These are phyloP conservation scores for Lichenostomus cassidix DNA, from an alignment of 2,113 vertebrate genomes.

Conservation along the genomic window DNA sequence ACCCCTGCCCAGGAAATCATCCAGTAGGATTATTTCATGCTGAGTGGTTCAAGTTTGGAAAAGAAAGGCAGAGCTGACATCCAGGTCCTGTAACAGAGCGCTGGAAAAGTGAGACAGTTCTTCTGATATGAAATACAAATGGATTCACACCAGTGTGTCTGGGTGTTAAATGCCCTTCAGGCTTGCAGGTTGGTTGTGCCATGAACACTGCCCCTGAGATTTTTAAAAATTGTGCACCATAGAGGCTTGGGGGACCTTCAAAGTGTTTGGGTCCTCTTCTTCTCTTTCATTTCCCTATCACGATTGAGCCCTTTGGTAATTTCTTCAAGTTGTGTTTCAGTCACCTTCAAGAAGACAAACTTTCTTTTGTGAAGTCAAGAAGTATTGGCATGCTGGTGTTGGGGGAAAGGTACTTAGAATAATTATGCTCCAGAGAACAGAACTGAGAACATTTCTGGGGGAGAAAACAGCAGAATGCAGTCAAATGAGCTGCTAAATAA, in stretches of 20 bases:
- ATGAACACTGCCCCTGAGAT: neutral
- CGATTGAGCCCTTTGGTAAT: neutral
- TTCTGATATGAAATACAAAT: neutral
- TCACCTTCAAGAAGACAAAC: neutral
- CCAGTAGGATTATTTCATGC: neutral
- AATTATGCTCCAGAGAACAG: conserved; percentile 39
- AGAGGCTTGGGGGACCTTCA: neutral
- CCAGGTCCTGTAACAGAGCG: fast-evolving
- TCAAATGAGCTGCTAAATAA: conserved; percentile 49
- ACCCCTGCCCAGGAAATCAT: neutral
- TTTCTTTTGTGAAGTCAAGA: neutral
- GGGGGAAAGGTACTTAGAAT: neutral
- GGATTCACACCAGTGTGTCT: neutral
- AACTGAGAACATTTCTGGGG: conserved; percentile 12
- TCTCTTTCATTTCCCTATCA: neutral
- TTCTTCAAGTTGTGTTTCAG: neutral
- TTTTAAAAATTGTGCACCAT: neutral
- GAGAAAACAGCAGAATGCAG: conserved; percentile 29
- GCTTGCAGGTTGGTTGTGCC: neutral
- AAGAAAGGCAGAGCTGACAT: neutral
- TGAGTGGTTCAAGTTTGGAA: neutral
- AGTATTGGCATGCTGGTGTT: neutral
- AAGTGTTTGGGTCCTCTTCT: neutral
- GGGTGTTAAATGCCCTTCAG: neutral
- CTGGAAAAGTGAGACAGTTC: fast-evolving